A percentile compares a stretch with the other conserved stretches of the same genome.
Conservation (phyloP, 2,888 invertebrate genomes). For the Cremastinae sp. region DNA sequence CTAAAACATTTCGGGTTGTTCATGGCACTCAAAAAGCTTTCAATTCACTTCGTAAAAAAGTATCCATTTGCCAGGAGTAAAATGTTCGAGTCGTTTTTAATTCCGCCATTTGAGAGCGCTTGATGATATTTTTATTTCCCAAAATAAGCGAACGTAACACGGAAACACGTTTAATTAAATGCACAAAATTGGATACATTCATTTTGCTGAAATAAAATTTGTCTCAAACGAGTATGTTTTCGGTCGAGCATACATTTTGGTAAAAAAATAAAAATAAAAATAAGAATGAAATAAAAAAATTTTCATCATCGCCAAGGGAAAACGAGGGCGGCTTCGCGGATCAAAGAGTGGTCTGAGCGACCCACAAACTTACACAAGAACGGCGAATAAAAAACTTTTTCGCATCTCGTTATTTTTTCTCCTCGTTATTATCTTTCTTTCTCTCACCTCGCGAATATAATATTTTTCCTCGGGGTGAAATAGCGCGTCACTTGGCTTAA, state of each 20-base stretch:
- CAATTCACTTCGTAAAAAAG: constrained; percentile 12
- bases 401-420: constrained; percentile 57
- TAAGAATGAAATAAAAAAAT: neutral
- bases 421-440: constrained; percentile 52
- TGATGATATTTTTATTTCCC: too few species aligned
- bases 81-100: neutral
- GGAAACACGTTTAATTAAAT: too few species aligned
- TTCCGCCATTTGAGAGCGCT: too few species aligned
- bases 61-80: constrained; percentile 17
- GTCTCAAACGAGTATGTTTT: constrained; percentile 8
- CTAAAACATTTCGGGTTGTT: constrained; percentile 25
- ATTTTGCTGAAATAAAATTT: too few species aligned
- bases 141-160: too few species aligned
- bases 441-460: constrained; percentile 14
- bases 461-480: constrained; percentile 58
- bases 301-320: neutral
- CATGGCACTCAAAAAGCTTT: constrained; percentile 3
- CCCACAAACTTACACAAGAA: too few species aligned
- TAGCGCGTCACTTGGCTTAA: constrained; percentile 71
- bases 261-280: neutral
- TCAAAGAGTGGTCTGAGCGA: too few species aligned
- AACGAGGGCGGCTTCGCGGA: neutral
- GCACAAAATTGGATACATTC: too few species aligned
- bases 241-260: neutral
- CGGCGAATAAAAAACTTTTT: constrained; percentile 7